Conservation (phyloP, 2,113 vertebrate genomes). For the Apistogramma diplotaenia region DNA sequence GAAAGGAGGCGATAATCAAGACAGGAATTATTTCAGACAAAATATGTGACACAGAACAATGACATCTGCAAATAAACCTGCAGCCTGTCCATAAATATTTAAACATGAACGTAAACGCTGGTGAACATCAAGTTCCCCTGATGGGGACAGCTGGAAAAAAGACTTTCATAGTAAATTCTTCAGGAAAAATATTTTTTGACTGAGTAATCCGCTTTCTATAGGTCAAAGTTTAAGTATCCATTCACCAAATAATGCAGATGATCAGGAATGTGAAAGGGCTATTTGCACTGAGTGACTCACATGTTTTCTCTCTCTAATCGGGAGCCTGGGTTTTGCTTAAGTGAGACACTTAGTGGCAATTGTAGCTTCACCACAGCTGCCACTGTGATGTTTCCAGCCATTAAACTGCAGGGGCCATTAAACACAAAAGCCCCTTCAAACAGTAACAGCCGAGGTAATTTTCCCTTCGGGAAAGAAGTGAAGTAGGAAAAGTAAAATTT, state of each 20-base stretch:
- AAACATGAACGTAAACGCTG: constrained; percentile 1
- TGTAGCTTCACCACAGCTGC: not conserved
- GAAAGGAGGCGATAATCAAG: not conserved
- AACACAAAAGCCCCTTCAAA: constrained; percentile 18
- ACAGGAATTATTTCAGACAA: not conserved
- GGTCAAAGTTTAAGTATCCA: not conserved
- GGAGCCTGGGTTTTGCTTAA: not conserved
- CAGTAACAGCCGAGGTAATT: not conserved
- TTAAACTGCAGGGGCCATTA: constrained; percentile 27
- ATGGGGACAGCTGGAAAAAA: not conserved
- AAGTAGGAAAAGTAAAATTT: not conserved
- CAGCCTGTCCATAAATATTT: too few relatives aligned
- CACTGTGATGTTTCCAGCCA: constrained; percentile 19
- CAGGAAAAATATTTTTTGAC: not conserved
- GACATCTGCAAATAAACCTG: not conserved
- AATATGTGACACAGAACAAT: not conserved
- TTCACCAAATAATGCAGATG: not conserved
- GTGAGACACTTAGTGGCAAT: not conserved
- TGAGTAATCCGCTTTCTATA: not conserved
- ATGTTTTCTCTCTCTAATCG: not conserved
- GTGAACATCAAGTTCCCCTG: not conserved
- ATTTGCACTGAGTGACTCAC: not conserved
- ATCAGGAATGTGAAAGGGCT: not conserved
- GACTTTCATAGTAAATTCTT: not conserved
- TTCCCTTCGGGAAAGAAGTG: not conserved